Percentiles rank a stretch among this genome's conserved stretches.
Evolutionary conservation across 2,113 vertebrate genomes (phyloP).

Genomic region (Colistium nudipinnis): DNA sequence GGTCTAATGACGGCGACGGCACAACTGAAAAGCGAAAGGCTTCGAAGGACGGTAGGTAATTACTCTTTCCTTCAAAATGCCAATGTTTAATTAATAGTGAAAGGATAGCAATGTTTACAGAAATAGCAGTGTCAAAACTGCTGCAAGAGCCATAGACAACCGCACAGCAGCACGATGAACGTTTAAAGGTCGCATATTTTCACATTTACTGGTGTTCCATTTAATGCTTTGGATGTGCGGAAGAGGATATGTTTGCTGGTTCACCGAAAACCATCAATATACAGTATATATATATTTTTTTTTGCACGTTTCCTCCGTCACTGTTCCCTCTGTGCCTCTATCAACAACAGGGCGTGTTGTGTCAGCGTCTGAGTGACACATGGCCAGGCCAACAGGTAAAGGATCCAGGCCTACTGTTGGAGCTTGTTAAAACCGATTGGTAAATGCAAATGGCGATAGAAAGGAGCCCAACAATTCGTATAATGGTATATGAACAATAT

Average conservation of each 20-base stretch:
- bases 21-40: conserved; percentile 36
- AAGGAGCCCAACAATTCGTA: no score
- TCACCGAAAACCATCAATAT: background rate
- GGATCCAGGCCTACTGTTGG: no score
- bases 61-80: conserved; percentile 21
- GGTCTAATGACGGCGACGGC: conserved; percentile 41
- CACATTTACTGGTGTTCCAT: background rate
- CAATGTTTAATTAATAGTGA: conserved; percentile 30
- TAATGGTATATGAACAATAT: conserved; percentile 4
- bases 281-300: no score
- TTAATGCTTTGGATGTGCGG: background rate
- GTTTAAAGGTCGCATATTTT: conserved; percentile 4
- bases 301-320: background rate
- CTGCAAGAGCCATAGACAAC: conserved; percentile 6
- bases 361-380: background rate
- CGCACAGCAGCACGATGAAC: conserved; percentile 34
- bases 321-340: background rate
- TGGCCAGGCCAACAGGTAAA: no score
- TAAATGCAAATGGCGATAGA: no score
- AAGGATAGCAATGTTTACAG: conserved; percentile 19
- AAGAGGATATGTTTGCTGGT: background rate
- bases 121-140: conserved; percentile 16
- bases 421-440: no score
- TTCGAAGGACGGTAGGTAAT: conserved; percentile 34
- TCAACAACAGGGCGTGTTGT: background rate